Percentiles rank a stretch among this genome's conserved stretches.
Evolutionary conservation across 2,797 vertebrate genomes (phyloP).

Genomic region (Synaphobranchus kaupii): DNA sequence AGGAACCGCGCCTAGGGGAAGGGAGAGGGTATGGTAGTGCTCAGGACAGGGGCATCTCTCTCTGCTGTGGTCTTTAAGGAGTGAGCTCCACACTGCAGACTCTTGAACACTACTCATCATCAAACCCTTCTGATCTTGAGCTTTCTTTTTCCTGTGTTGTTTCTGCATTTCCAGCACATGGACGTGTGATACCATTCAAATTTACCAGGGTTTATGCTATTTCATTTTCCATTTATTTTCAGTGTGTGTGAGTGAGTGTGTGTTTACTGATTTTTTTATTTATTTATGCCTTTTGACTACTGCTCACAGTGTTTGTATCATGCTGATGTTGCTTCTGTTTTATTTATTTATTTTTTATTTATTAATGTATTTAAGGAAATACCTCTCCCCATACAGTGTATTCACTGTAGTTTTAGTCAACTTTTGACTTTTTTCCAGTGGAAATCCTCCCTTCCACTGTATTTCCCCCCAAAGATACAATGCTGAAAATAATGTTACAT

Average conservation of each 20-base stretch:
- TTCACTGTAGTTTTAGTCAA: conserved; percentile 69
- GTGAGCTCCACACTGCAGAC: conserved; percentile 71
- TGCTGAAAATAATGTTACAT: conserved; percentile 60
- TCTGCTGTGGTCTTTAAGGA: conserved; percentile 63
- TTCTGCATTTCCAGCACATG: conserved; percentile 72
- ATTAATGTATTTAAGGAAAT: conserved; percentile 54
- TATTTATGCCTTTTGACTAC: conserved; percentile 67
- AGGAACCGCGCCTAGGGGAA: conserved; percentile 15
- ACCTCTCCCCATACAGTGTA: conserved; percentile 64
- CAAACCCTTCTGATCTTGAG: conserved; percentile 62
- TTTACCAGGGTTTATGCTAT: conserved; percentile 70
- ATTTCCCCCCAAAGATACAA: conserved; percentile 60
- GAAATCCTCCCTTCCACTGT: conserved; percentile 64
- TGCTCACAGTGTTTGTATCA: conserved; percentile 64
- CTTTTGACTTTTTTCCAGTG: conserved; percentile 60
- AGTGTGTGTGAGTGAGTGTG: conserved; percentile 42
- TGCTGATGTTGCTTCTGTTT: conserved; percentile 61
- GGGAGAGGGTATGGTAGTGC: conserved; percentile 56
- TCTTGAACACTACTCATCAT: conserved; percentile 70
- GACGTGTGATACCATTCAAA: conserved; percentile 71
- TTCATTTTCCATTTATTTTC: conserved; percentile 62
- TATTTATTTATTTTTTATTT: conserved; percentile 64
- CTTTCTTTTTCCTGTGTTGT: conserved; percentile 58
- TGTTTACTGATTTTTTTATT: conserved; percentile 62
- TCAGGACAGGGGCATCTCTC: conserved; percentile 53